Percentiles rank a stretch among this genome's conserved stretches.
Conservation (phyloP, 2,113 vertebrate genomes). For the Halcyon senegalensis region DNA sequence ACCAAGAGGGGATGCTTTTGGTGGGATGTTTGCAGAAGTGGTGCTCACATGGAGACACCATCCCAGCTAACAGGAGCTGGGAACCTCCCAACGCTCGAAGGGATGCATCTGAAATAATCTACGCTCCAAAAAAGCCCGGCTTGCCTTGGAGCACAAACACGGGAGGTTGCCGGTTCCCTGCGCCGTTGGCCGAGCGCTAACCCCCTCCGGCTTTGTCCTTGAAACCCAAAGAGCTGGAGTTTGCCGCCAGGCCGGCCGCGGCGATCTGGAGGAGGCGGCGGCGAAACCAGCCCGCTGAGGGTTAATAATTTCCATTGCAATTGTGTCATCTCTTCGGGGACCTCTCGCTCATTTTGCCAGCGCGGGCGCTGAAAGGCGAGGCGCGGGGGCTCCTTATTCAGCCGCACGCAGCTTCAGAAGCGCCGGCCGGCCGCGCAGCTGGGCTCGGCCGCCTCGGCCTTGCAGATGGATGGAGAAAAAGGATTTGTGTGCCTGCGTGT, state of each 20-base stretch:
- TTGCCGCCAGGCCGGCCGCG: background rate
- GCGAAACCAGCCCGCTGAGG: background rate
- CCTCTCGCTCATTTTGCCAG: constrained; percentile 69
- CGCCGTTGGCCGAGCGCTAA: background rate
- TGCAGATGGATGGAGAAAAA: constrained; percentile 76
- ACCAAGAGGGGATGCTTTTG: background rate
- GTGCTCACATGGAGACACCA: fast-evolving
- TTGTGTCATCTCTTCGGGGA: constrained; percentile 81
- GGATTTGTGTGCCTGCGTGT: constrained; percentile 43
- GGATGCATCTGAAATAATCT: background rate
- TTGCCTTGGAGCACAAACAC: background rate
- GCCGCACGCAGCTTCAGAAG: constrained; percentile 43
- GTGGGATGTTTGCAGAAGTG: background rate
- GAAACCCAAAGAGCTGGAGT: constrained; percentile 4
- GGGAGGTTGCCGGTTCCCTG: background rate
- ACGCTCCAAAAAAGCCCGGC: background rate
- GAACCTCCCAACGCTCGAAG: background rate
- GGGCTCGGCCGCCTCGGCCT: constrained; percentile 63
- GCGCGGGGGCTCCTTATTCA: constrained; percentile 59
- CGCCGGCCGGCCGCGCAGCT: constrained; percentile 71
- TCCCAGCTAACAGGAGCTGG: background rate
- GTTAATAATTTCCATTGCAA: constrained; percentile 73
- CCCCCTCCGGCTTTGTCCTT: constrained; percentile 31
- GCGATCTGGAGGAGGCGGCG: background rate
- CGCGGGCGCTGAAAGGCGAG: constrained; percentile 65